phyloP scores from a whole-genome alignment of 2,113 vertebrate species.

The Arizona elegans region DNA sequence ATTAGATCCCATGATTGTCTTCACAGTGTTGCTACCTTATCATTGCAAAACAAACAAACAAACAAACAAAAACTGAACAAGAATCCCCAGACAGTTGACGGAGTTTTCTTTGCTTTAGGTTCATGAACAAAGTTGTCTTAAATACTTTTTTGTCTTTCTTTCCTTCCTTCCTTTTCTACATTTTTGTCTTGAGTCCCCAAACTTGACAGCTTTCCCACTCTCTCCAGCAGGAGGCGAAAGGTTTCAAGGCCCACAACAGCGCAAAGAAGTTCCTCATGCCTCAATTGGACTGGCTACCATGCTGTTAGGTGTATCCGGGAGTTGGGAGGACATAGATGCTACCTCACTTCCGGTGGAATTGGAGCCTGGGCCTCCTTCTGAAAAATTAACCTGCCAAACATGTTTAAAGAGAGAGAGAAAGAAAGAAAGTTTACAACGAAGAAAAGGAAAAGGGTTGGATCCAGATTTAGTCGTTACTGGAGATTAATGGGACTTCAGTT shows the following conservation, averaged over 20 bases:
- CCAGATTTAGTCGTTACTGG: neutral
- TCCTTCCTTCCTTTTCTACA: neutral
- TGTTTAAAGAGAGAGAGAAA: slow-evolving; percentile 37
- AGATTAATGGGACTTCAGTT: neutral
- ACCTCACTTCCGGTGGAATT: slow-evolving; percentile 98
- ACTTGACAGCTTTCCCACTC: slow-evolving; percentile 64
- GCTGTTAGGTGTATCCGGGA: slow-evolving; percentile 98
- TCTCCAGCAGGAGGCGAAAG: slow-evolving; percentile 68
- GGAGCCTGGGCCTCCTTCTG: slow-evolving; percentile 94
- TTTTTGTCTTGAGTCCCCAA: slow-evolving; percentile 57
- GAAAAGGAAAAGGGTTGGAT: slow-evolving; percentile 4
- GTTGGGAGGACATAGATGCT: slow-evolving; percentile 97
- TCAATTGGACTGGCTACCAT: slow-evolving; percentile 99
- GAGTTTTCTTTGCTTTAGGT: slow-evolving; percentile 69
- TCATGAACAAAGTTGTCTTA: slow-evolving; percentile 66
- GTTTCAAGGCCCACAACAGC: slow-evolving; percentile 60
- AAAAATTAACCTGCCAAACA: slow-evolving; percentile 88
- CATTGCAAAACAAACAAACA: slow-evolving; percentile 60
- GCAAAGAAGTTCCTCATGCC: slow-evolving; percentile 81
- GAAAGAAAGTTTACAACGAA: neutral
- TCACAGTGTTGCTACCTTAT: slow-evolving; percentile 96
- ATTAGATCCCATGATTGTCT: slow-evolving; percentile 98
- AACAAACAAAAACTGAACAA: slow-evolving; percentile 58
- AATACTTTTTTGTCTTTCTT: slow-evolving; percentile 62
- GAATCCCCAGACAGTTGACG: slow-evolving; percentile 77